Evolutionary conservation across 2,113 vertebrate genomes (phyloP).

Genomic region (Platichthys stellatus): DNA sequence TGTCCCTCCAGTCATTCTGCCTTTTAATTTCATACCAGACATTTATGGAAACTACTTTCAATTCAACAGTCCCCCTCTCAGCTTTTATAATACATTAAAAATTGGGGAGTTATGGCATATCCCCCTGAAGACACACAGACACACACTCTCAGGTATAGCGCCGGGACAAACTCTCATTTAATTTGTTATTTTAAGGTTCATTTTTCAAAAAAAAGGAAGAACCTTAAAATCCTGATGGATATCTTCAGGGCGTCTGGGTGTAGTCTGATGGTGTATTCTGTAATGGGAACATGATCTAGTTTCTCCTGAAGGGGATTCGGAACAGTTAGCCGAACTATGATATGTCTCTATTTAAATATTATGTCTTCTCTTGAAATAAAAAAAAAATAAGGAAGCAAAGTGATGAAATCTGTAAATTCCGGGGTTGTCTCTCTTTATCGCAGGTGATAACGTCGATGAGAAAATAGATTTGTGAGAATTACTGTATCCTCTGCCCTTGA

Average conservation of each 20-base stretch:
- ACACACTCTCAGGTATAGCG: slow-evolving; percentile 33
- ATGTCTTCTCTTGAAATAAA: slow-evolving; percentile 11
- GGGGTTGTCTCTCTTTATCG: slow-evolving; percentile 8
- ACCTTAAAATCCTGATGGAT: slow-evolving; percentile 40
- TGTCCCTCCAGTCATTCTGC: slow-evolving; percentile 53
- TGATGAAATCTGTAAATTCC: slow-evolving; percentile 33
- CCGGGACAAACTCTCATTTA: slow-evolving; percentile 36
- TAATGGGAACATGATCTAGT: slow-evolving; percentile 57
- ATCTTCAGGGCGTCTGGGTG: slow-evolving; percentile 28
- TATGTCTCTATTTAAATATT: slow-evolving; percentile 16
- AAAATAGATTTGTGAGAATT: neutral
- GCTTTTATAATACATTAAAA: slow-evolving; percentile 58
- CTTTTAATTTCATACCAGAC: slow-evolving; percentile 61
- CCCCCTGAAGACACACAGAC: slow-evolving; percentile 51
- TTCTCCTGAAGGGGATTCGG: slow-evolving; percentile 25
- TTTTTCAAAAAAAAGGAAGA: slow-evolving; percentile 52
- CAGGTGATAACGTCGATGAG: neutral
- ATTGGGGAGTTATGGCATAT: slow-evolving; percentile 45
- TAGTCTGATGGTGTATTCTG: slow-evolving; percentile 35
- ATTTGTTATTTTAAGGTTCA: slow-evolving; percentile 65
- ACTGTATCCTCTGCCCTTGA: neutral
- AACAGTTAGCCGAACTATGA: slow-evolving; percentile 28
- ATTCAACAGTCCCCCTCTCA: slow-evolving; percentile 52
- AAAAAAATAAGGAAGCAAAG: slow-evolving; percentile 33
- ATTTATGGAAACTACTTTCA: slow-evolving; percentile 64